Evolutionary conservation across 1,140 invertebrate species (phyloP).

Genomic region (Drosophila aff.): DNA sequence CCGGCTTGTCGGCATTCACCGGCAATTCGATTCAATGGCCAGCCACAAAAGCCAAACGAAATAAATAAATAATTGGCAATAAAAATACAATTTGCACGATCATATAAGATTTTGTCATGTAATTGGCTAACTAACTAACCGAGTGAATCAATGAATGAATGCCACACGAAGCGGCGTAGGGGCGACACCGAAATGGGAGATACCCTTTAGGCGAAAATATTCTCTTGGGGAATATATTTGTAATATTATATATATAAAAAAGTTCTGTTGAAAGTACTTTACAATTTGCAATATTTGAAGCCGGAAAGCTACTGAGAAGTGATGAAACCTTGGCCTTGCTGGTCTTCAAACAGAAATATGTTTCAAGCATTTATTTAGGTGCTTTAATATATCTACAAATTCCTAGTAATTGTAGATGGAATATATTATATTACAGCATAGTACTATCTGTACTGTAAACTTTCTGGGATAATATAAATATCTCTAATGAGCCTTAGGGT

Average conservation of each 20-base stretch:
- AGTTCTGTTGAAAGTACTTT: no score
- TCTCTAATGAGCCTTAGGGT: constrained; percentile 3
- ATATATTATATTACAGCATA: neutral
- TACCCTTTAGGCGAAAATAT: neutral
- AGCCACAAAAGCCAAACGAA: constrained; percentile 67
- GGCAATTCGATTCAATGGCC: constrained; percentile 39
- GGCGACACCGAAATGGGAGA: neutral
- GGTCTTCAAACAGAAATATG: no score
- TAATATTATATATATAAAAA: no score
- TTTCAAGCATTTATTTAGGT: no score
- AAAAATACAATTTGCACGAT: constrained; percentile 83
- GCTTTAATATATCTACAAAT: neutral
- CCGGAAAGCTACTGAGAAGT: no score
- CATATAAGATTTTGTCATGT: constrained; percentile 67
- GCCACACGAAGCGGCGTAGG: constrained; percentile 1
- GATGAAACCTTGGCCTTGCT: no score
- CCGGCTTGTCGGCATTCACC: constrained; percentile 24
- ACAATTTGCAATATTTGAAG: no score
- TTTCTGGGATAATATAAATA: neutral
- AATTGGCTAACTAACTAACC: constrained; percentile 45
- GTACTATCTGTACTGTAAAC: no score
- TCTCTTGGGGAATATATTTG: neutral
- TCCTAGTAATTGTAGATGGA: neutral
- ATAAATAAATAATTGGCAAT: constrained; percentile 83
- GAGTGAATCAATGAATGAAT: constrained; percentile 24